Evolutionary conservation across 2,888 invertebrate species (phyloP).

Genomic region (Cenopis cana): DNA sequence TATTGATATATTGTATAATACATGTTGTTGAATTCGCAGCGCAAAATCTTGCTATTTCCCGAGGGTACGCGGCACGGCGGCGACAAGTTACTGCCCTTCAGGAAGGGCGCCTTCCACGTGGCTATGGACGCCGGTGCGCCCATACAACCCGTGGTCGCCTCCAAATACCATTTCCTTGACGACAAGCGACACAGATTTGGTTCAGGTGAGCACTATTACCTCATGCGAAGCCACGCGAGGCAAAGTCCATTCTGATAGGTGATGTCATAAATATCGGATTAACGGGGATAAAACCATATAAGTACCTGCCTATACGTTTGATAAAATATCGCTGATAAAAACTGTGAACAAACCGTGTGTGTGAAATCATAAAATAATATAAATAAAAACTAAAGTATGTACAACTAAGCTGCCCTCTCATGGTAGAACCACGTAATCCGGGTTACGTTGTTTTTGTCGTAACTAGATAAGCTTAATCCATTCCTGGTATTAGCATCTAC

Average conservation of each 20-base stretch:
- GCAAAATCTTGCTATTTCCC: slow-evolving; percentile 94
- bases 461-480: too few species aligned
- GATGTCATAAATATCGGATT: neutral
- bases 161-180: slow-evolving; percentile 91
- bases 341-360: too few species aligned
- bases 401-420: too few species aligned
- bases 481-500: too few species aligned
- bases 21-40: slow-evolving; percentile 71
- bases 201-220: slow-evolving; percentile 78
- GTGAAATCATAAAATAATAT: too few species aligned
- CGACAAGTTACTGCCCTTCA: slow-evolving; percentile 93
- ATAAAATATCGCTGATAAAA: too few species aligned
- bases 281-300: too few species aligned
- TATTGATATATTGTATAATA: neutral
- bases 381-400: too few species aligned
- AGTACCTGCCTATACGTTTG: too few species aligned
- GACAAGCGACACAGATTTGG: slow-evolving; percentile 86
- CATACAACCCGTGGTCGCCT: slow-evolving; percentile 95
- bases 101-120: slow-evolving; percentile 98
- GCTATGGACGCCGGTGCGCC: slow-evolving; percentile 93
- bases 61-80: slow-evolving; percentile 95
- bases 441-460: too few species aligned
- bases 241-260: too few species aligned
- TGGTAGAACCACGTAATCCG: too few species aligned
- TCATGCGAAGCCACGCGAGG: neutral